Evolutionary conservation across 2,113 vertebrate species (phyloP).

Genomic region (Promerops cafer): DNA sequence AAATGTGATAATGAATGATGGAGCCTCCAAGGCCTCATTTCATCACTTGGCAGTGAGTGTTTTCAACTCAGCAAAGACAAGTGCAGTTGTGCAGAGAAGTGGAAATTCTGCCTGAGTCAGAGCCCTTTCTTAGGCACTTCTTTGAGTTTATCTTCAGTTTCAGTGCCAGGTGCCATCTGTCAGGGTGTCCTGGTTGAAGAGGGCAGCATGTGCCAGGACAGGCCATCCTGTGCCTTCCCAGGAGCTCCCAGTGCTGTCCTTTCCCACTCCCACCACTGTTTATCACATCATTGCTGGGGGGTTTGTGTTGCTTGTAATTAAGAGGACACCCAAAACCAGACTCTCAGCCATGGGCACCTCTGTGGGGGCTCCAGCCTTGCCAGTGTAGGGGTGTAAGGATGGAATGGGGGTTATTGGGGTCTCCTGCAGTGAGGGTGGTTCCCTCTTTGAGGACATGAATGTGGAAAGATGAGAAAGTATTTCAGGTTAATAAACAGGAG

Average conservation of each 20-base stretch:
- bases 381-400: background rate
- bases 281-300: background rate
- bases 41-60: background rate
- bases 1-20: background rate
- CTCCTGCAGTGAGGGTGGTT: background rate
- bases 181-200: background rate
- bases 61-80: background rate
- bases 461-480: background rate
- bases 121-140: background rate
- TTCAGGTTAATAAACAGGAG: background rate
- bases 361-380: background rate
- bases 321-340: background rate
- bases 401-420: background rate
- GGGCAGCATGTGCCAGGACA: rapidly evolving
- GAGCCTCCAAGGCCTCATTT: background rate
- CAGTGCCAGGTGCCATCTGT: background rate
- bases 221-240: background rate
- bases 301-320: background rate
- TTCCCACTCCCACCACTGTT: background rate
- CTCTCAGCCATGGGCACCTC: background rate
- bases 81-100: background rate
- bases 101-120: background rate
- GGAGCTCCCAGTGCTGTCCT: background rate
- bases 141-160: background rate
- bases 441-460: background rate